A percentile compares a stretch with the other conserved stretches of the same genome.
phyloP scores from a whole-genome alignment of 2,113 vertebrate genomes.

The Paralichthys olivaceus region DNA sequence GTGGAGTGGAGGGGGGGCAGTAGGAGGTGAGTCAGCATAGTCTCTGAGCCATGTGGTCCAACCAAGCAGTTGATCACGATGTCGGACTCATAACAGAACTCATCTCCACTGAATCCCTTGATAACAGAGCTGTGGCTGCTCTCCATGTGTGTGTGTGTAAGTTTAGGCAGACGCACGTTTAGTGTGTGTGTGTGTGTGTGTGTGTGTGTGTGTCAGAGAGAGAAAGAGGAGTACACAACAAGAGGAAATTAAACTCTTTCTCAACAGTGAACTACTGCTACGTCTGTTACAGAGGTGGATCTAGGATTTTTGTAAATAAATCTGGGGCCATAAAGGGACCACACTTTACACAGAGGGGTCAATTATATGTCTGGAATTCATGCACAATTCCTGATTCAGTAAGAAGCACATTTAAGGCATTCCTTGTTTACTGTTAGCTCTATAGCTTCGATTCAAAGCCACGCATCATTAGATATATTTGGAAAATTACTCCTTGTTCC shows the following conservation, averaged over 20 bases:
- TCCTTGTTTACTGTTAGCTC: no score
- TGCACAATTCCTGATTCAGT: no score
- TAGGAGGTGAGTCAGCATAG: conserved; percentile 17
- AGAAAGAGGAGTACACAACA: conserved; percentile 4
- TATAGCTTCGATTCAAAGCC: no score
- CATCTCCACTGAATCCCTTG: conserved; percentile 4
- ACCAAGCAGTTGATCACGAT: neutral
- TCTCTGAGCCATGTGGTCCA: neutral
- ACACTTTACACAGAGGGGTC: no score
- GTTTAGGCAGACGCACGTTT: neutral
- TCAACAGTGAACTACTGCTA: neutral
- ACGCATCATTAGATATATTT: no score
- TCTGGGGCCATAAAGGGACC: no score
- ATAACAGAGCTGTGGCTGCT: neutral
- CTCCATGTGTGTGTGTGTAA: neutral
- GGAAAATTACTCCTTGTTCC: no score
- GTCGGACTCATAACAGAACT: conserved; percentile 9
- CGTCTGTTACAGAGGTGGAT: no score
- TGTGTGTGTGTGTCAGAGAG: neutral
- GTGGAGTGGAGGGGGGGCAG: no score
- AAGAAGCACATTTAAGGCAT: no score
- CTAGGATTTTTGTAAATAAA: no score
- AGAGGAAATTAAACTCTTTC: neutral
- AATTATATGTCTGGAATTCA: no score
- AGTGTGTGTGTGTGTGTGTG: neutral